Base-by-base conservation (phyloP, 2,888 invertebrate genomes). In the Trichacis sp. region DNA sequence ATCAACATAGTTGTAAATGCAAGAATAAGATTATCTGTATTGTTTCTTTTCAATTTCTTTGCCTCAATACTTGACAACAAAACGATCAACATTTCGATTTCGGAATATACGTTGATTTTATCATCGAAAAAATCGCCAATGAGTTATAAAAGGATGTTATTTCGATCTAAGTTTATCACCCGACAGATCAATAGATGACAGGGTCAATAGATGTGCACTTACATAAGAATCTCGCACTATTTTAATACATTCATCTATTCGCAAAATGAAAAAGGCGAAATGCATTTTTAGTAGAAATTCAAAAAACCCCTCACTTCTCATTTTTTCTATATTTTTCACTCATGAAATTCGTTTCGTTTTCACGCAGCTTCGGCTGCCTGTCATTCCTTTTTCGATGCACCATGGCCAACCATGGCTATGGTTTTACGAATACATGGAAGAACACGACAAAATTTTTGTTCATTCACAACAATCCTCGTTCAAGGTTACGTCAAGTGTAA, bases 221-320 rank as follows among this genome's bases (percentile, higher is more conserved):
- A 40, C 40, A 40, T 40, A 15, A 12, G 15, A 1, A 15, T 40
- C 15, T 15, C 12, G 40, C 40, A 14, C 15, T 40, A 40, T 3
- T 15, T 12, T 40, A 40, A 40, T 6, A 15, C 40, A 15, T 40
- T 40, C 40, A 9, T 40, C 40, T 15, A 40, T 12, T 12, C 40
- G 40, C 40, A 40, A 40, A 40, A 40, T 6, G 14, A 40, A 2
- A 6, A 12, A 40, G 2, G 15, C 40, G 9, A 40, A 12, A 40
- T 40, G 2, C 40, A 40, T 40, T 40, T 40, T 40, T 3, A 40
- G 14, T 2, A 40, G 15, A 5, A 40, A 40, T 40, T 15, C 40
- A 12, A 40, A 40, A 40, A 40, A 15, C 40, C 15, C 15, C 40
- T 40, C 40, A 40, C 40, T 40, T 40, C 40, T 40, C 40, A 40